Conservation (phyloP, 2,888 invertebrate genomes). For the Aspidiotus rigidus region DNA sequence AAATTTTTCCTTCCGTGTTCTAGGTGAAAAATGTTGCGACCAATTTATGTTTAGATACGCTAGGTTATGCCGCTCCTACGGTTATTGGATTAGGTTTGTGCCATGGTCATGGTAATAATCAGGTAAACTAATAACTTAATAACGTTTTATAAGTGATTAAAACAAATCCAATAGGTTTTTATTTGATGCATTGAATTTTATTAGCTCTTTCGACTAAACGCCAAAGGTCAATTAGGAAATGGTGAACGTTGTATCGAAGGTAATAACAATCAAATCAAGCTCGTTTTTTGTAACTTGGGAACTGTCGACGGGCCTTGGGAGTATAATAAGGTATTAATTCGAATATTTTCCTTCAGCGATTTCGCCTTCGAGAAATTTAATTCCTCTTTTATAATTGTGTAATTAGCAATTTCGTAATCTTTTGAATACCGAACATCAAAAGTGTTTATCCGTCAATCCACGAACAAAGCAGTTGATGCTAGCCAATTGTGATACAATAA, state of each 20-base stretch:
- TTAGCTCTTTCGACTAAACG: conserved; percentile 81
- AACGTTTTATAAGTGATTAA: too few relatives aligned
- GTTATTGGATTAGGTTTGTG: conserved; percentile 84
- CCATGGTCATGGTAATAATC: conserved; percentile 91
- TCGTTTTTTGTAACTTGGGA: conserved; percentile 82
- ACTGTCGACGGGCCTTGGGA: conserved; percentile 93
- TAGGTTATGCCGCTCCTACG: conserved; percentile 85
- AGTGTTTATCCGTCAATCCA: conserved; percentile 77
- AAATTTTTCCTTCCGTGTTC: conserved; percentile 34
- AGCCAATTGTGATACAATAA: conserved; percentile 72
- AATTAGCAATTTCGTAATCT: not conserved
- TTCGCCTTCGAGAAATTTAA: not conserved
- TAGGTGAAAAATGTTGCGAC: conserved; percentile 68
- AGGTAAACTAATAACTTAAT: conserved; percentile 44
- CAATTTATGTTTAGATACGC: conserved; percentile 78
- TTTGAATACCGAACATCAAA: conserved; percentile 42
- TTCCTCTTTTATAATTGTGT: not conserved
- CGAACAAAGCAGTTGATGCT: conserved; percentile 66
- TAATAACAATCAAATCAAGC: conserved; percentile 72
- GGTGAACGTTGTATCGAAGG: conserved; percentile 94
- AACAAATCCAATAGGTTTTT: conserved; percentile 15
- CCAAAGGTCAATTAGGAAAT: conserved; percentile 85
- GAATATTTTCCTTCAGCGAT: not conserved
- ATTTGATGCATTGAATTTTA: conserved; percentile 34
- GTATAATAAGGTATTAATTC: conserved; percentile 57